phyloP scores from a whole-genome alignment of 2,888 invertebrate genomes.

The Monoplex corrugatus region DNA sequence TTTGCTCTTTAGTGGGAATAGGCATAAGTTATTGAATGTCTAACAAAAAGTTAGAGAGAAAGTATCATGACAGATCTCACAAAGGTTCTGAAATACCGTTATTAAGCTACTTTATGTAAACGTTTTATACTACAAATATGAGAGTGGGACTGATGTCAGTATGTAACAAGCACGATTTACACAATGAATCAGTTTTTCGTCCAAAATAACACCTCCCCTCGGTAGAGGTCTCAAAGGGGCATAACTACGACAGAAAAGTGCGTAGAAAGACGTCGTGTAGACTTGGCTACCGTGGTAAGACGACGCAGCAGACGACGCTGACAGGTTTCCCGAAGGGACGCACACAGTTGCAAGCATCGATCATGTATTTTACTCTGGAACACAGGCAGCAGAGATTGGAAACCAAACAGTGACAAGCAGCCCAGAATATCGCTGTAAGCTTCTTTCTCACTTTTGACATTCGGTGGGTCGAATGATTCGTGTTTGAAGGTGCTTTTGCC shows the following conservation, averaged over 20 bases:
- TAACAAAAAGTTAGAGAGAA: too few relatives aligned
- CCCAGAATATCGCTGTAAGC: background rate
- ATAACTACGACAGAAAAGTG: background rate
- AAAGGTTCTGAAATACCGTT: too few relatives aligned
- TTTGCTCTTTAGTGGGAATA: too few relatives aligned
- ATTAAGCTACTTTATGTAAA: too few relatives aligned
- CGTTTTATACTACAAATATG: too few relatives aligned
- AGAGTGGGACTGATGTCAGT: too few relatives aligned
- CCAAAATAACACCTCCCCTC: background rate
- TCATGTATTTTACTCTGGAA: background rate
- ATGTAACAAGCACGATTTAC: too few relatives aligned
- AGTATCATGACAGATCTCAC: too few relatives aligned
- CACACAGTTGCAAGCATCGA: background rate
- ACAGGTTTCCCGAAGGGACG: background rate
- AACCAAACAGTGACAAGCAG: background rate
- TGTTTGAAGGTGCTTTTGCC: constrained; percentile 8
- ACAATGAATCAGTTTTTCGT: background rate
- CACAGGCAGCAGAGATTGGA: background rate
- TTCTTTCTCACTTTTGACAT: constrained; percentile 24
- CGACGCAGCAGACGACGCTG: constrained; percentile 23
- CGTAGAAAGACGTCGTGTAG: constrained; percentile 11
- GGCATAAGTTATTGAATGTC: too few relatives aligned
- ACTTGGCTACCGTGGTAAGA: background rate
- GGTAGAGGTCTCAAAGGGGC: background rate
- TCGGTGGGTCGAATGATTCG: constrained; percentile 15